Evolutionary conservation across 2,888 invertebrate genomes (phyloP), one percentile per base, ranked within the genome.

Genomic region (Masnerella sp.): DNA sequence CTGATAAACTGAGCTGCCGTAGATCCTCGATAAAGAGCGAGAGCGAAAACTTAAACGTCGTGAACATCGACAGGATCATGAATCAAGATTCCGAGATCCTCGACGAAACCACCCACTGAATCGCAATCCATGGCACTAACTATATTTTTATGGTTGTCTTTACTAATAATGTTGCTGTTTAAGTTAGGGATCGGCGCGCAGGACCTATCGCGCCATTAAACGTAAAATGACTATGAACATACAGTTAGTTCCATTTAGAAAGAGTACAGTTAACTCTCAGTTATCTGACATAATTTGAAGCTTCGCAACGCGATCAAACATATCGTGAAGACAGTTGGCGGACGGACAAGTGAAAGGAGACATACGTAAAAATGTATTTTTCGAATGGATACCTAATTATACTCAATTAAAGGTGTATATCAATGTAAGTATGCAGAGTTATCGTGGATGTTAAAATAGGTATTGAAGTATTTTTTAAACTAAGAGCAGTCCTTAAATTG

Each of bases 41-140:
- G 54, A 74, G 76, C 47, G 78, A 79, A 58, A 77, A 80, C 78
- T 79, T 81, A 76, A 81, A 75, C 61, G 78, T 65, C 58, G 77
- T 73, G 58, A 73, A 77, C 71, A 68, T 69, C 56, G 79, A 78
- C 43, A 77, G 75, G 25, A 74, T 76, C 61, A 59, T 52, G 32
- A 65, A 73, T 49, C 69, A 77, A 28, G 75, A 73, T 32, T 65
- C 56, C 43, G 76, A 74, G 49, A 49, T 54, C 32, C 45, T 69
- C 38, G 75, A 75, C 47, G 76, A 77, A 25, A 56, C 11, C 61
- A 54, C 45, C 15, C 61, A 64, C 42, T 77, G 59, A 58, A 75
- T 71, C 54, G 72, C 74, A 67, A 43, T 56, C 76, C 79, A 79
- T 77, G 73, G 78, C 69, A 56, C 71, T 72, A 72, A 65, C 71